A percentile compares a stretch with the other conserved stretches of the same genome.
Conservation (phyloP, 2,888 invertebrate species). For the Erebia ligea region DNA sequence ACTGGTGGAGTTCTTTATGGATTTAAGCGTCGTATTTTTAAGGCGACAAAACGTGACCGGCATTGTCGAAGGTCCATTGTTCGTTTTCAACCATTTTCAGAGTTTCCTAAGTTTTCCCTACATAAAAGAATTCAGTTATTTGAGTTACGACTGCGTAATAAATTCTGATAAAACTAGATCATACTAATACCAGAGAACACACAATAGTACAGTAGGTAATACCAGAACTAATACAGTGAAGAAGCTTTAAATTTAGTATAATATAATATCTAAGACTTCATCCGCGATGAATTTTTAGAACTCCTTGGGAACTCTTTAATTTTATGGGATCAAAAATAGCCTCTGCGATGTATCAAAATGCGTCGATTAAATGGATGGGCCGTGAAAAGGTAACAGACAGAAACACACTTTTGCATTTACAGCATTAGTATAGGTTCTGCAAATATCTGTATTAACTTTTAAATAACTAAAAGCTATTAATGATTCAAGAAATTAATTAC, state of each 20-base stretch:
- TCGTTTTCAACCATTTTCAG: constrained; percentile 67
- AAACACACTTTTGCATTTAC: background rate
- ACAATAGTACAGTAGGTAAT: no score
- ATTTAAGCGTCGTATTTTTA: constrained; percentile 80
- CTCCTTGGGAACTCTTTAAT: no score
- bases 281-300: no score
- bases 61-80: constrained; percentile 69
- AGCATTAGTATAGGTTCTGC: background rate
- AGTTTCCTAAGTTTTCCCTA: constrained; percentile 60
- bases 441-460: background rate
- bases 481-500: constrained; percentile 8
- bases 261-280: no score
- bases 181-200: constrained; percentile 7
- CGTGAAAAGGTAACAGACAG: no score
- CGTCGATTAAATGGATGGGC: no score
- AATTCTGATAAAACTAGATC: constrained; percentile 58
- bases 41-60: constrained; percentile 78
- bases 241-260: no score
- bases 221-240: no score
- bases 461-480: background rate
- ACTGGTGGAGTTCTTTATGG: constrained; percentile 75
- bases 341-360: no score
- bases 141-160: constrained; percentile 69
- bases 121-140: constrained; percentile 77
- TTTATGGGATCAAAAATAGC: no score